These are phyloP conservation scores for Proterorhinus semilunaris DNA, from an alignment of 2,113 vertebrate species.

Conservation along the genomic window DNA sequence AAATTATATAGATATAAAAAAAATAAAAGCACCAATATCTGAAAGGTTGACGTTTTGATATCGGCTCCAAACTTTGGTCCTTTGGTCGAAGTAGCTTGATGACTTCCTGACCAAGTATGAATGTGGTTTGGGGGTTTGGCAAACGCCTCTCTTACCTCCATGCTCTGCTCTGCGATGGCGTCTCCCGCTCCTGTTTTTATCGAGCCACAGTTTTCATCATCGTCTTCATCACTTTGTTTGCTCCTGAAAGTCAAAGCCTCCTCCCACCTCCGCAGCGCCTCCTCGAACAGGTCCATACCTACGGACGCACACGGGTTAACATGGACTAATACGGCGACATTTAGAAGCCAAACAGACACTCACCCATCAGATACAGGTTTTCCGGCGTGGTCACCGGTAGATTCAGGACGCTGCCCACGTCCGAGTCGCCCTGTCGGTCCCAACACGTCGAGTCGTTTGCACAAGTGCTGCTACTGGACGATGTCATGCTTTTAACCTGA, in stretches of 20 bases:
- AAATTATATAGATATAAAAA: too few relatives aligned
- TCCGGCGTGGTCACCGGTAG: slow-evolving; percentile 92
- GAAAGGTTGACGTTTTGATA: too few relatives aligned
- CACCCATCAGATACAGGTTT: slow-evolving; percentile 97
- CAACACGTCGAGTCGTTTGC: slow-evolving; percentile 85
- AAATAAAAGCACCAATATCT: too few relatives aligned
- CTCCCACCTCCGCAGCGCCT: slow-evolving; percentile 91
- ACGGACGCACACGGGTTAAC: not conserved
- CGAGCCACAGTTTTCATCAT: slow-evolving; percentile 76
- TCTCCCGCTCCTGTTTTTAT: slow-evolving; percentile 89
- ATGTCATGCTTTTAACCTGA: slow-evolving; percentile 88
- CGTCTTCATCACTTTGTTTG: slow-evolving; percentile 82
- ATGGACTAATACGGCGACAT: too few relatives aligned
- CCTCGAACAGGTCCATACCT: slow-evolving; percentile 98
- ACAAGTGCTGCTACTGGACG: slow-evolving; percentile 88
- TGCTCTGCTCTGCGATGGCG: slow-evolving; percentile 87
- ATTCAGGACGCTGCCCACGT: slow-evolving; percentile 83
- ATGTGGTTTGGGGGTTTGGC: too few relatives aligned
- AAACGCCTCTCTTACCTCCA: slow-evolving; percentile 78
- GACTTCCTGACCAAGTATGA: too few relatives aligned
- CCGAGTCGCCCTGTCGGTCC: slow-evolving; percentile 84
- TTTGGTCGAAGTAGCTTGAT: too few relatives aligned
- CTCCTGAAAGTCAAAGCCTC: slow-evolving; percentile 89
- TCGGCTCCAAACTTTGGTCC: too few relatives aligned
- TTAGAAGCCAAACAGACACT: too few relatives aligned